phyloP scores from a whole-genome alignment of 2,797 vertebrate genomes.

The Trematocara caparti region DNA sequence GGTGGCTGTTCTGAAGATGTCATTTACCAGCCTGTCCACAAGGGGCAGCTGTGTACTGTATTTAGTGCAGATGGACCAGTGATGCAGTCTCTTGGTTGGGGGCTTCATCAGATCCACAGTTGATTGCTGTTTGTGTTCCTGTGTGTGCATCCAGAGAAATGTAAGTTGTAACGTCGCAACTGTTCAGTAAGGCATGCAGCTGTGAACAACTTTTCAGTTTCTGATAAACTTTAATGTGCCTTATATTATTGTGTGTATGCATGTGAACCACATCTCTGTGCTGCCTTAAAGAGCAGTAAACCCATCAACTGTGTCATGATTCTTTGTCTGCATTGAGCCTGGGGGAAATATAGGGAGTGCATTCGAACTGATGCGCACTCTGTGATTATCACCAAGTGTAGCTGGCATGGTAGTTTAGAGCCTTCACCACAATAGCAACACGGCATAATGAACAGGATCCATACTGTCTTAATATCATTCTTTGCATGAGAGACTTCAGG shows the following conservation, averaged over 20 bases:
- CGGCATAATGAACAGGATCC: not conserved
- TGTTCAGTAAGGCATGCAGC: not conserved
- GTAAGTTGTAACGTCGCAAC: not conserved
- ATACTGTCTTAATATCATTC: not conserved
- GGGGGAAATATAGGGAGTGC: not conserved
- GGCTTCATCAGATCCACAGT: not conserved
- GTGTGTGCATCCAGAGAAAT: not conserved
- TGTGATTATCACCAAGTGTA: not conserved
- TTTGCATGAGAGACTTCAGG: not conserved
- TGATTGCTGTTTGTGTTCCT: not conserved
- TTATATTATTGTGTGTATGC: not conserved
- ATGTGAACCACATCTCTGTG: not conserved
- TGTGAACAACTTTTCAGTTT: not conserved
- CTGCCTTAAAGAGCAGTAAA: not conserved
- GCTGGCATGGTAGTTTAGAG: not conserved
- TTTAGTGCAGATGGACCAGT: not conserved
- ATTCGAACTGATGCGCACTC: not conserved
- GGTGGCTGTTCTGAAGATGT: not conserved
- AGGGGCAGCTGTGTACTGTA: not conserved
- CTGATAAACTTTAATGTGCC: not conserved
- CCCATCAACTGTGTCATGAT: not conserved
- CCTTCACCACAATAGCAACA: not conserved
- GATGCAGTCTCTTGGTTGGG: not conserved
- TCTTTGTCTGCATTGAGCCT: not conserved
- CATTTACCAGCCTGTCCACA: not conserved